Evolutionary conservation across 2,888 invertebrate genomes (phyloP), one percentile per base, ranked within the genome.

Genomic region (Aethes cnicana): DNA sequence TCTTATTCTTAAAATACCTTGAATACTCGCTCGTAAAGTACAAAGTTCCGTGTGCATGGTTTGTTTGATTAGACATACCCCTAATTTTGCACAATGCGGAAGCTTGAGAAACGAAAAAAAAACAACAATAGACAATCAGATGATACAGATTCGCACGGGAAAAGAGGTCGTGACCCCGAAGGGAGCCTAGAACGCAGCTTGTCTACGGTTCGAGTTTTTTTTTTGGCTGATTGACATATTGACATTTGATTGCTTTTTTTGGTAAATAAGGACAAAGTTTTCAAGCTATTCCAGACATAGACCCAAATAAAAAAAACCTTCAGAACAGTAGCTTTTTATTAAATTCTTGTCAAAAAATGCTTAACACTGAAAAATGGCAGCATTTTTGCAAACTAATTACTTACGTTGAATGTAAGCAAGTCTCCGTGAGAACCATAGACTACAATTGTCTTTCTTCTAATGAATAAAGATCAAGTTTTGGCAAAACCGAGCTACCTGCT

Each of bases 81-180:
- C 63, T 57, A 52, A 53, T 53, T 47, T 54, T 48, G 47, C 53
- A 53, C 53, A 39, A 48, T 61, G 58, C 72, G 73, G 74, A 72
- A 74, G 76, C 68, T 67, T 74, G 69, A 66, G 70, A 74, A 72
- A 62, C 54, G 53, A 59, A 69, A 72, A 73, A 77, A 77, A 74
- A 68, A 69, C 55, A 70, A 81, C 81, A 81, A 81, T 81, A 74
- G 74, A 75, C 74, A 74, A 74, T 74, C 74, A 76, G 78, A 80
- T 81, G 81, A 78, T 81, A 74, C 75, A 81, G 68, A 80, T 82
- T 81, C 81, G 81, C 81, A 80, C 70, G 82, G 82, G 80, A 79
- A 76, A 43, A 57, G 63, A 74, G 81, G 78, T 81, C 81, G 58
- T 63, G 78, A 82, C 77, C 81, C 66, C 61, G 62, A 52, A 58